A percentile compares a stretch with the other conserved stretches of the same genome.
Evolutionary conservation across 2,113 vertebrate genomes (phyloP).

Genomic region (Nothocercus julius): DNA sequence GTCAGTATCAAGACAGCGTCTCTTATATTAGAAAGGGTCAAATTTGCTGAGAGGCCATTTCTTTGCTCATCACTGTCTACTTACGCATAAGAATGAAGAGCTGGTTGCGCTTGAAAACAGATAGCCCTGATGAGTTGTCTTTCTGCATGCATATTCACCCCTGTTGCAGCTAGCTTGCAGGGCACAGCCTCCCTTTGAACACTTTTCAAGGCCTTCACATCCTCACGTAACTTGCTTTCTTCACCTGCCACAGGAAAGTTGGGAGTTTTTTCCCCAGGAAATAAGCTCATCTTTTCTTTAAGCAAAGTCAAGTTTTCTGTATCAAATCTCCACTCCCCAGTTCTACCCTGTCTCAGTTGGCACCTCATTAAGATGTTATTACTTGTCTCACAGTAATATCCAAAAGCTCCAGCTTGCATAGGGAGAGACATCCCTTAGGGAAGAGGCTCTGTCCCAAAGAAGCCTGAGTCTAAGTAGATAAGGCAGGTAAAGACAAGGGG

Average conservation of each 20-base stretch:
- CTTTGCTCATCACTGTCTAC: not conserved
- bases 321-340: fast-evolving
- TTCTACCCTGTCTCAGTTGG: not conserved
- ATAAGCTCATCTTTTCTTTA: not conserved
- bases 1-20: fast-evolving
- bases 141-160: fast-evolving
- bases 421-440: not conserved
- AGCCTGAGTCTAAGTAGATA: not conserved
- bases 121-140: fast-evolving
- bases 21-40: not conserved
- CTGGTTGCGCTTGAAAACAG: not conserved
- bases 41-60: not conserved
- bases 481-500: not conserved
- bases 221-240: not conserved
- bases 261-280: fast-evolving
- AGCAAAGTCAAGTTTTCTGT: not conserved
- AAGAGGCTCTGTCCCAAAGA: not conserved
- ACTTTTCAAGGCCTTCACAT: not conserved
- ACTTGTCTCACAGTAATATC: not conserved
- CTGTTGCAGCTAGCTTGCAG: fast-evolving
- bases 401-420: not conserved
- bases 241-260: not conserved
- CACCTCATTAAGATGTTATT: not conserved
- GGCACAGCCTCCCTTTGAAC: not conserved
- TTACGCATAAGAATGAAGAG: not conserved